phyloP scores from a whole-genome alignment of 30 jellyfish, hydroid and myxozoan genomes.

The Chironex yamaguchii region DNA sequence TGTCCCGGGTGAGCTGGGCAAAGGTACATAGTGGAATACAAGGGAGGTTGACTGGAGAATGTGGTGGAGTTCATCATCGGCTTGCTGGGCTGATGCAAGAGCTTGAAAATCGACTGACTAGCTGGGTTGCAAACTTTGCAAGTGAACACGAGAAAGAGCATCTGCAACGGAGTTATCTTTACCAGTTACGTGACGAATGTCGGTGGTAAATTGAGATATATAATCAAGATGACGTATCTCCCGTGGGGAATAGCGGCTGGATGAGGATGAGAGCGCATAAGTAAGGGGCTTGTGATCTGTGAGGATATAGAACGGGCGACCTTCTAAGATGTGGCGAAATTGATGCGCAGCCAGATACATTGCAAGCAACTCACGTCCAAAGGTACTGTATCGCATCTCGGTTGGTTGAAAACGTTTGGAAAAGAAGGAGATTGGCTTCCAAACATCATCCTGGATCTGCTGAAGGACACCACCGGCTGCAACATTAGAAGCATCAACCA shows the following conservation, averaged over 20 bases:
- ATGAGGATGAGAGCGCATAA: constrained; percentile 12
- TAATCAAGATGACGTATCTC: constrained; percentile 23
- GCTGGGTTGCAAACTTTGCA: neutral
- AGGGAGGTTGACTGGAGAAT: constrained; percentile 10
- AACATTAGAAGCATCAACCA: constrained; percentile 64
- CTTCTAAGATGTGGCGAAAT: constrained; percentile 28
- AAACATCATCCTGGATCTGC: constrained; percentile 21
- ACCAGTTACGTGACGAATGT: constrained; percentile 11
- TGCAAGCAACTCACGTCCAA: constrained; percentile 30
- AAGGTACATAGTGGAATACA: neutral
- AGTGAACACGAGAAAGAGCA: neutral
- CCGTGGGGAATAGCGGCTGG: constrained; percentile 19
- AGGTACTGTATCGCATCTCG: neutral
- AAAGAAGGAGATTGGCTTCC: constrained; percentile 59
- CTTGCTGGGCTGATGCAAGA: constrained; percentile 42
- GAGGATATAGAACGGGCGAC: constrained; percentile 12
- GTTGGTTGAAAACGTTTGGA: neutral
- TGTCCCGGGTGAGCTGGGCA: constrained; percentile 32
- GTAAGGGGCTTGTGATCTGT: constrained; percentile 64
- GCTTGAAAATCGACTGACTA: constrained; percentile 12
- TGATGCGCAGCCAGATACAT: constrained; percentile 37
- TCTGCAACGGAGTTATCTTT: neutral
- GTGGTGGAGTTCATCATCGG: constrained; percentile 12
- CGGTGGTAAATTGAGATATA: constrained; percentile 12
- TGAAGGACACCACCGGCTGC: constrained; percentile 61